These are phyloP conservation scores for Antheraea mylitta DNA, from an alignment of 1,140 invertebrate species.

Conservation along the genomic window DNA sequence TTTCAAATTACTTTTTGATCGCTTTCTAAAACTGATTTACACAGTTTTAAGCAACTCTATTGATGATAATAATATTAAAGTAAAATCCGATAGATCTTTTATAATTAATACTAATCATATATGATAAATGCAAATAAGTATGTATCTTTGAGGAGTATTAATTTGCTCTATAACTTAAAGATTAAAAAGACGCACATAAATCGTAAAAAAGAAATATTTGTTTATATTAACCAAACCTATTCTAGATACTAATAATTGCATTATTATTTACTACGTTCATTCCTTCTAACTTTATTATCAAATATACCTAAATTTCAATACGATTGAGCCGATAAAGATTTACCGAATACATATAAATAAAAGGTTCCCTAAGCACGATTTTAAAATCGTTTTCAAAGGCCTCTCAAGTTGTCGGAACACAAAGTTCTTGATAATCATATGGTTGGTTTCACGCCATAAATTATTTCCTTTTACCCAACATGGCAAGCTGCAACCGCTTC, in stretches of 20 bases:
- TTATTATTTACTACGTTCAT: background rate
- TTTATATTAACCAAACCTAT: background rate
- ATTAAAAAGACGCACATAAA: background rate
- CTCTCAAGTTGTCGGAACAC: background rate
- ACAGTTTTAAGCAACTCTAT: background rate
- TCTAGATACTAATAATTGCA: background rate
- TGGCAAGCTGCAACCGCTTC: conserved; percentile 6
- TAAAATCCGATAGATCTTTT: background rate
- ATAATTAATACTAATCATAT: background rate
- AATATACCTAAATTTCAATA: background rate
- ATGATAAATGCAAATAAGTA: background rate
- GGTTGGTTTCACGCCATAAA: conserved; percentile 7
- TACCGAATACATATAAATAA: no score
- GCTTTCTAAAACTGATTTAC: background rate
- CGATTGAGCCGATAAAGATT: no score
- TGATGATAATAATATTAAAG: background rate
- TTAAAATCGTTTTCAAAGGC: background rate
- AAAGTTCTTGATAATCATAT: conserved; percentile 7
- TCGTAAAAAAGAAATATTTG: background rate
- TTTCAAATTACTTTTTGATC: background rate
- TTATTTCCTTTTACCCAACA: conserved; percentile 8
- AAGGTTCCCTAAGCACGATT: background rate
- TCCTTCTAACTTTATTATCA: background rate
- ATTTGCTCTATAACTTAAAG: background rate
- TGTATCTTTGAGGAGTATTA: background rate